phyloP scores from a whole-genome alignment of 2,797 vertebrate genomes.

The Astyanax mexicanus region DNA sequence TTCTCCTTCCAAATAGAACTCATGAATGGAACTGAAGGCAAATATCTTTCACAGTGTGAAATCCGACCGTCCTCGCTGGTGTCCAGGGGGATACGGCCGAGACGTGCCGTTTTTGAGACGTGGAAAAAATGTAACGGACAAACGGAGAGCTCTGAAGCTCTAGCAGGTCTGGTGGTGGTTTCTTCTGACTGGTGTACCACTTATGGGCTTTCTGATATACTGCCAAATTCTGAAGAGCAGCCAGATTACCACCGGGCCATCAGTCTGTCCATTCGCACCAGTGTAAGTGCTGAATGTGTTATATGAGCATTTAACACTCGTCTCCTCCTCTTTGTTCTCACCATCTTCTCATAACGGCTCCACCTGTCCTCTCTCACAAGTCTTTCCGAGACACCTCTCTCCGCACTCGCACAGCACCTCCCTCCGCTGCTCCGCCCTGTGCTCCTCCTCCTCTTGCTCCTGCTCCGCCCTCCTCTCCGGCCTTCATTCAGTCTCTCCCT shows the following conservation, averaged over 20 bases:
- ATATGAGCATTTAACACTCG: neutral
- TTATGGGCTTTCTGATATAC: neutral
- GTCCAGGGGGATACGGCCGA: slow-evolving; percentile 5
- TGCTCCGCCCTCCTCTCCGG: slow-evolving; percentile 53
- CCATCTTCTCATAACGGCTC: neutral
- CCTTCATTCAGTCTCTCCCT: slow-evolving; percentile 84
- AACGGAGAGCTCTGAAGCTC: neutral
- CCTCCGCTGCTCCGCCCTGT: slow-evolving; percentile 66
- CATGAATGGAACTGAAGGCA: slow-evolving; percentile 7
- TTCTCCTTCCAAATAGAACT: slow-evolving; percentile 19
- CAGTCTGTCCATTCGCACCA: slow-evolving; percentile 14
- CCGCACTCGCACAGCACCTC: slow-evolving; percentile 78
- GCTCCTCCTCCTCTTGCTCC: slow-evolving; percentile 83
- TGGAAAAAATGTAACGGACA: slow-evolving; percentile 12
- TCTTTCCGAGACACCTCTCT: slow-evolving; percentile 70
- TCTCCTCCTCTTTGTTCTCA: neutral
- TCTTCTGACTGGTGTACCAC: slow-evolving; percentile 19
- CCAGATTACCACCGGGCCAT: slow-evolving; percentile 3
- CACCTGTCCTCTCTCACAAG: neutral
- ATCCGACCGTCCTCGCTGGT: neutral
- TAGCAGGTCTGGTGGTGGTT: neutral
- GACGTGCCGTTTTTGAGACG: neutral
- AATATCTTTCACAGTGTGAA: slow-evolving; percentile 35
- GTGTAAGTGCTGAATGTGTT: slow-evolving; percentile 31
- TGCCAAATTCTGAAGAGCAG: slow-evolving; percentile 5